phyloP scores from a whole-genome alignment of 1,140 invertebrate species.

The Bombyx mandarina region DNA sequence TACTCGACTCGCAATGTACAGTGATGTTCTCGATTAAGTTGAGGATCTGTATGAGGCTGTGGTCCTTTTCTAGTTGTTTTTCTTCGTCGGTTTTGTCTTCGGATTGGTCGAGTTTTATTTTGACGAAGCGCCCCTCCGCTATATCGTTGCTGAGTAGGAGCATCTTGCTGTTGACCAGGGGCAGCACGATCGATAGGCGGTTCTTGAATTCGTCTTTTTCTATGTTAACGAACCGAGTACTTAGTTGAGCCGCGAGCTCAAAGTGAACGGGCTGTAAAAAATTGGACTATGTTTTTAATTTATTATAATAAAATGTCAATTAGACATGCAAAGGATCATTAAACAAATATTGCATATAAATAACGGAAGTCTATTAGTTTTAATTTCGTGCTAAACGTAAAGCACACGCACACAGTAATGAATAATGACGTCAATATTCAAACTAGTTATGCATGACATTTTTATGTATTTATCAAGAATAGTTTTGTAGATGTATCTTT shows the following conservation, averaged over 20 bases:
- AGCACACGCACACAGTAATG: too few relatives aligned
- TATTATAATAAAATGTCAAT: too few relatives aligned
- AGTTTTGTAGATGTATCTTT: too few relatives aligned
- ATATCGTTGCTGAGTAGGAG: slow-evolving; percentile 51
- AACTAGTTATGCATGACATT: too few relatives aligned
- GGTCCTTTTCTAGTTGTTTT: slow-evolving; percentile 68
- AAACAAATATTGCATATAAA: too few relatives aligned
- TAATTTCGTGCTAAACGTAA: too few relatives aligned
- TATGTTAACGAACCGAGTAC: slow-evolving; percentile 79
- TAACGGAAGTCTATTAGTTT: too few relatives aligned
- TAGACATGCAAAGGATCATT: too few relatives aligned
- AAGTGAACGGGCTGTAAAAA: slow-evolving; percentile 63
- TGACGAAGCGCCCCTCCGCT: slow-evolving; percentile 61
- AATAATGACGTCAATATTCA: too few relatives aligned
- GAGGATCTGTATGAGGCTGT: slow-evolving; percentile 72
- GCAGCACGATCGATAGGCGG: slow-evolving; percentile 72
- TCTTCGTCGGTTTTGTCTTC: slow-evolving; percentile 51
- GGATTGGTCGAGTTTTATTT: slow-evolving; percentile 37
- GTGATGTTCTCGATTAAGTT: slow-evolving; percentile 71
- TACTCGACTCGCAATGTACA: slow-evolving; percentile 54
- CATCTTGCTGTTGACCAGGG: slow-evolving; percentile 66
- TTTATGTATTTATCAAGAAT: too few relatives aligned
- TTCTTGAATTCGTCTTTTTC: slow-evolving; percentile 78
- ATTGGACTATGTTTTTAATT: neutral
- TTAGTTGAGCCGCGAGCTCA: slow-evolving; percentile 75